These are phyloP conservation scores for Danaus chrysippus DNA, from an alignment of 2,888 invertebrate genomes.

Conservation along the genomic window DNA sequence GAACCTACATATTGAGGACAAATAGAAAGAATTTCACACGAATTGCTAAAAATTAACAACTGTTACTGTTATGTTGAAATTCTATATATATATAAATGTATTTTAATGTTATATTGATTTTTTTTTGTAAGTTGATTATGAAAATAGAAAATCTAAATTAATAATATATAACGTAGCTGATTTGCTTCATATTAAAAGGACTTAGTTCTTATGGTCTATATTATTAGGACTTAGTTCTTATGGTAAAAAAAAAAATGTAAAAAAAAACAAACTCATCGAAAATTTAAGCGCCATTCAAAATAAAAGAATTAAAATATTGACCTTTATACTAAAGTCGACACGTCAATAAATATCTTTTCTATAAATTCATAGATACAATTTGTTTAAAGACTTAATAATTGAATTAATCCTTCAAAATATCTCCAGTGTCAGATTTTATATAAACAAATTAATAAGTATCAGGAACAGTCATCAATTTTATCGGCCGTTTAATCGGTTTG, in stretches of 20 bases:
- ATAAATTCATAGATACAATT: constrained; percentile 23
- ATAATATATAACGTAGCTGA: neutral
- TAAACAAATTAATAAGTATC: constrained; percentile 22
- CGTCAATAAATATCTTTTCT: constrained; percentile 5
- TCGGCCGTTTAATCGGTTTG: constrained; percentile 11
- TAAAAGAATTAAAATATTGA: constrained; percentile 11
- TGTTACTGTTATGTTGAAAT: neutral
- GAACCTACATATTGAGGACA: too few species aligned
- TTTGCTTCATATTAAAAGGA: too few species aligned
- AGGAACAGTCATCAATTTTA: constrained; percentile 31
- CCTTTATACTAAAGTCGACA: neutral
- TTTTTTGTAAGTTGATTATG: too few species aligned
- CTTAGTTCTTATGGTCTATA: too few species aligned
- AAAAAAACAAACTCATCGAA: constrained; percentile 12
- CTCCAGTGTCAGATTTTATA: constrained; percentile 26
- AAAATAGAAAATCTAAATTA: too few species aligned
- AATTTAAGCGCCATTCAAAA: constrained; percentile 23
- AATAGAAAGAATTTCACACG: too few species aligned
- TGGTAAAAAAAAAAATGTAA: too few species aligned
- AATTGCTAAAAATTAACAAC: too few species aligned
- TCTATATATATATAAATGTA: neutral
- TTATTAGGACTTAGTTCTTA: too few species aligned
- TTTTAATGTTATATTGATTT: too few species aligned
- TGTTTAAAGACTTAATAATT: constrained; percentile 10
- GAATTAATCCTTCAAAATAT: constrained; percentile 27